Evolutionary conservation across 2,888 invertebrate genomes (phyloP).

Genomic region (Drymonia ruficornis): DNA sequence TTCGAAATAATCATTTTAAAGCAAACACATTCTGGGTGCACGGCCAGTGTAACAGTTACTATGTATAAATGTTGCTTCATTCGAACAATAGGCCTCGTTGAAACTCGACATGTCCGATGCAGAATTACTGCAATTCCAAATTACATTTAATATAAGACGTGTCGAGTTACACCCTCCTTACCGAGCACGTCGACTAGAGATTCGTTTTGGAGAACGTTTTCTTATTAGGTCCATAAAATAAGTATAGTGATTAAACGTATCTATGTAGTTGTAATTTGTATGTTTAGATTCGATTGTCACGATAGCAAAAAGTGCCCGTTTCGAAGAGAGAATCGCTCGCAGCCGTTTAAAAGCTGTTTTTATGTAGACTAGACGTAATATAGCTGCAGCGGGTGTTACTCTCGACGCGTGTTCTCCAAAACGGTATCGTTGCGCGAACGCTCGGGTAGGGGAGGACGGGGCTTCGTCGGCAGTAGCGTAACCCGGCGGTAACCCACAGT

Average conservation of each 20-base stretch:
- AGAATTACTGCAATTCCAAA: not conserved
- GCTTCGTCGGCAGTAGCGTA: conserved; percentile 5
- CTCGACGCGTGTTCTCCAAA: conserved; percentile 2
- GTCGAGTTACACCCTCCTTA: not conserved
- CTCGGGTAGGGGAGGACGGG: not conserved
- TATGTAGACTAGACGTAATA: not conserved
- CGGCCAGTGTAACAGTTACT: conserved; percentile 65
- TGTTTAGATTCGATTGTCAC: too few relatives aligned
- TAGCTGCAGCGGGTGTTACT: not conserved
- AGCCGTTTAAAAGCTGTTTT: too few relatives aligned
- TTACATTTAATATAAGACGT: not conserved
- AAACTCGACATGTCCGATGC: conserved; percentile 14
- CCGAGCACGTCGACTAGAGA: conserved; percentile 5
- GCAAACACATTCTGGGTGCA: conserved; percentile 65
- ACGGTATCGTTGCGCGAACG: not conserved
- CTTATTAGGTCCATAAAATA: not conserved
- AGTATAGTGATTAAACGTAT: too few relatives aligned
- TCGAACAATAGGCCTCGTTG: conserved; percentile 23
- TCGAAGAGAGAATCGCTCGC: too few relatives aligned
- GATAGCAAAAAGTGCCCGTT: not conserved
- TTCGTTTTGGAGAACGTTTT: not conserved
- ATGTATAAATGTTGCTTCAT: conserved; percentile 48
- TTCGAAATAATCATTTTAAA: conserved; percentile 48
- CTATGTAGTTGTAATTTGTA: too few relatives aligned
- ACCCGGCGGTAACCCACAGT: conserved; percentile 48